Evolutionary conservation across 1,140 invertebrate species (phyloP).

Genomic region (Drosophila biarmipes): DNA sequence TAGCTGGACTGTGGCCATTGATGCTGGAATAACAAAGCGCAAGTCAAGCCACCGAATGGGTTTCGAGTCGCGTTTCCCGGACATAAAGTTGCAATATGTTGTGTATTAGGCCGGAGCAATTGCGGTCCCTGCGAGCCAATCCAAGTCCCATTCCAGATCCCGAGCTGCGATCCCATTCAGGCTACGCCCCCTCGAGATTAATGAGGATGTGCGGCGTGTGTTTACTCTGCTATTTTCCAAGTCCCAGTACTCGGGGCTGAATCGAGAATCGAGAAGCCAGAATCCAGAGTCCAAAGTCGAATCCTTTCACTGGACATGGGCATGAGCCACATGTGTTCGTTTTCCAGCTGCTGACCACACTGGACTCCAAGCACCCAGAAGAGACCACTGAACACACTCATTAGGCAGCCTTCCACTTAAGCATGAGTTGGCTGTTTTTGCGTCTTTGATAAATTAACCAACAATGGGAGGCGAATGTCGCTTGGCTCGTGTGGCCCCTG

Average conservation of each 20-base stretch:
- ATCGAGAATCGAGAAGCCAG: background rate
- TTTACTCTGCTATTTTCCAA: conserved; percentile 51
- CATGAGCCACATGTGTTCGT: conserved; percentile 44
- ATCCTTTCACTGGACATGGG: conserved; percentile 61
- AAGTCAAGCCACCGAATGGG: conserved; percentile 24
- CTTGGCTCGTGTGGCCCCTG: conserved; percentile 30
- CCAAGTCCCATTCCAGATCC: conserved; percentile 6
- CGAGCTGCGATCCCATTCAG: conserved; percentile 23
- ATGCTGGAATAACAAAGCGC: conserved; percentile 53
- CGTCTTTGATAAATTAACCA: conserved; percentile 56
- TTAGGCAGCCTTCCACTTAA: conserved; percentile 75
- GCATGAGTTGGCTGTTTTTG: conserved; percentile 68
- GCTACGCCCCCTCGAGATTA: conserved; percentile 74
- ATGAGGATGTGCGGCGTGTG: conserved; percentile 67
- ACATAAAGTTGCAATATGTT: conserved; percentile 80
- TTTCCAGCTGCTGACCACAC: conserved; percentile 79
- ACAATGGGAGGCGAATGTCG: conserved; percentile 4
- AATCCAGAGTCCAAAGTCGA: conserved; percentile 26
- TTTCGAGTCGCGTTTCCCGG: conserved; percentile 45
- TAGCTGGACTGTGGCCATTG: conserved; percentile 21
- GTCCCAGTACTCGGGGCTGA: too few relatives aligned
- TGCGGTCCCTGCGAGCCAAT: conserved; percentile 3
- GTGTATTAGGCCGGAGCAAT: conserved; percentile 59
- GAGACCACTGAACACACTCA: conserved; percentile 40
- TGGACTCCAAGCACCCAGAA: conserved; percentile 36